Percentiles rank a stretch among this genome's conserved stretches.
Evolutionary conservation across 2,888 invertebrate species (phyloP).

Genomic region (Leucophenga maculata): DNA sequence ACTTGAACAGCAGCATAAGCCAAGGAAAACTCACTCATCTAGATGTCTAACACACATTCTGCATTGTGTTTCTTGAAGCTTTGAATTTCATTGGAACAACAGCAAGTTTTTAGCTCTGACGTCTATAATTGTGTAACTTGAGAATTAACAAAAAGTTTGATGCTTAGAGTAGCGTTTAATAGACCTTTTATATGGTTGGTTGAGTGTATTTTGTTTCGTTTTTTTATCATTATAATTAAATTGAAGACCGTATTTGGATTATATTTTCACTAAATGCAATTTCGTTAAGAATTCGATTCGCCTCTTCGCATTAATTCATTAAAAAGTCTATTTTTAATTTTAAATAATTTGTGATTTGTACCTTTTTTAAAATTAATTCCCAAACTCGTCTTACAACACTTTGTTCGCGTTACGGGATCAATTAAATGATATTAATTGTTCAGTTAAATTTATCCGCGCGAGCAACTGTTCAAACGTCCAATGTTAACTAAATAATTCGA

Average conservation of each 20-base stretch:
- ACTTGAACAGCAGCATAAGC: constrained; percentile 18
- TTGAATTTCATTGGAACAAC: constrained; percentile 1
- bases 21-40: background rate
- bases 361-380: background rate
- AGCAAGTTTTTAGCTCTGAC: background rate
- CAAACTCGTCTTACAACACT: constrained; percentile 34
- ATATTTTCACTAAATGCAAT: background rate
- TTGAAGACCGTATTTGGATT: constrained; percentile 2
- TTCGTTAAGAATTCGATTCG: background rate
- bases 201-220: background rate
- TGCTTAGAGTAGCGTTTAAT: constrained; percentile 10
- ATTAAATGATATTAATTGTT: constrained; percentile 21
- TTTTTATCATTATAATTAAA: background rate
- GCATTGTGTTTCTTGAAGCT: background rate
- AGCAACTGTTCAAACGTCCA: constrained; percentile 50
- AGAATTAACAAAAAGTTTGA: background rate
- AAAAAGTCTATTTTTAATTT: background rate
- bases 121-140: constrained; percentile 11
- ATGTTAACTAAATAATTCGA: constrained; percentile 14
- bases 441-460: constrained; percentile 49
- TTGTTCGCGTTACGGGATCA: constrained; percentile 42
- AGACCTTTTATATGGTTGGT: constrained; percentile 7
- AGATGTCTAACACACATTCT: background rate
- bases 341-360: too few species aligned
- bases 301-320: background rate